phyloP scores from a whole-genome alignment of 2,113 vertebrate species.

The Rana temporaria region DNA sequence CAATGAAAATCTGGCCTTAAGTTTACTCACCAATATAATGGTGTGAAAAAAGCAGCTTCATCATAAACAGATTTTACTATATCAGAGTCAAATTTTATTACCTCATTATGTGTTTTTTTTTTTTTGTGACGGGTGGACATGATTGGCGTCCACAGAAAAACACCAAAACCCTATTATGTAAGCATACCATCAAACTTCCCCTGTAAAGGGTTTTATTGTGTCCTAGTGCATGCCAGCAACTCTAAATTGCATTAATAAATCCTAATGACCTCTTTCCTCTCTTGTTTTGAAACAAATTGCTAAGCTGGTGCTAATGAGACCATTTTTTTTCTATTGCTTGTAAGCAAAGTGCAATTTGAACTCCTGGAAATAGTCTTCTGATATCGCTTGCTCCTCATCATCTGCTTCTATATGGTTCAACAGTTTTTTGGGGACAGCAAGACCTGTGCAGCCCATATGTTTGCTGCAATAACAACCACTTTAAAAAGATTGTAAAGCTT shows the following conservation, averaged over 20 bases:
- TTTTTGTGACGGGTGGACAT: constrained; percentile 67
- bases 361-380: too few relatives aligned
- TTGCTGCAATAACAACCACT: too few relatives aligned
- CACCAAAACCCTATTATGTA: constrained; percentile 62
- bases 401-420: too few relatives aligned
- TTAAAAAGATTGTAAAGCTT: too few relatives aligned
- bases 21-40: constrained; percentile 45
- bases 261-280: constrained; percentile 80
- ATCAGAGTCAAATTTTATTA: constrained; percentile 84
- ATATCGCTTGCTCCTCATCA: too few relatives aligned
- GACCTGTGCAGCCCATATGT: too few relatives aligned
- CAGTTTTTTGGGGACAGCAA: too few relatives aligned
- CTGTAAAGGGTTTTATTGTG: constrained; percentile 81
- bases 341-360: constrained; percentile 67
- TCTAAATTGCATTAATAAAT: constrained; percentile 77
- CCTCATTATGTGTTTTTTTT: constrained; percentile 76
- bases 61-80: constrained; percentile 84
- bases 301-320: constrained; percentile 79
- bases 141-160: constrained; percentile 70
- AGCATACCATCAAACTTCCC: constrained; percentile 75
- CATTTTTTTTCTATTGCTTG: constrained; percentile 76
- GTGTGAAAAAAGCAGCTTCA: constrained; percentile 53
- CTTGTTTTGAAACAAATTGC: constrained; percentile 73
- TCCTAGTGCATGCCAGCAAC: constrained; percentile 72
- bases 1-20: constrained; percentile 13